phyloP scores from a whole-genome alignment of 2,797 vertebrate species.

The Syngnathus acus region DNA sequence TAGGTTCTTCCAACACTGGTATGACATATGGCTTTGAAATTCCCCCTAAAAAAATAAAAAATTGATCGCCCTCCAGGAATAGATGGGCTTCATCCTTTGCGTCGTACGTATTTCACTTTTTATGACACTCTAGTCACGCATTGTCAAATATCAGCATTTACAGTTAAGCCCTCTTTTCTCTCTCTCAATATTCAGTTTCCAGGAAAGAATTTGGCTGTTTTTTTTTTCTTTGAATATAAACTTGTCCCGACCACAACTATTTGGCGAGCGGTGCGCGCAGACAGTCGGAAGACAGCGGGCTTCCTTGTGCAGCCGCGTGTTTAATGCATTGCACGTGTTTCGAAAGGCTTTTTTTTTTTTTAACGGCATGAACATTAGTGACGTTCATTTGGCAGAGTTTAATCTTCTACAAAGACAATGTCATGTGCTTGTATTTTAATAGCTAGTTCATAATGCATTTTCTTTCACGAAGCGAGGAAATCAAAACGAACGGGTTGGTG shows the following conservation, averaged over 20 bases:
- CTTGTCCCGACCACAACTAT: conserved; percentile 60
- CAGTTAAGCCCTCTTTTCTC: conserved; percentile 17
- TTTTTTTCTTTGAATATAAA: conserved; percentile 44
- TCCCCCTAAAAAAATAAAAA: not conserved
- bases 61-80: not conserved
- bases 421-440: not conserved
- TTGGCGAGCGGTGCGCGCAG: conserved; percentile 47
- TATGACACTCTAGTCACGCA: not conserved
- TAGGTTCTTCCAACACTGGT: too few species aligned
- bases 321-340: conserved; percentile 18
- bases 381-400: not conserved
- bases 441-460: not conserved
- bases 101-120: conserved; percentile 5
- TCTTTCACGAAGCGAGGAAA: not conserved
- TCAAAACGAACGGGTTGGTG: not conserved
- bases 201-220: conserved; percentile 44
- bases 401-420: not conserved
- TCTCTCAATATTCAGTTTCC: not conserved
- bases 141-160: conserved; percentile 30
- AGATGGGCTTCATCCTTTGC: not conserved
- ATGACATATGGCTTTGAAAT: too few species aligned
- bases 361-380: not conserved
- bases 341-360: not conserved
- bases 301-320: conserved; percentile 30
- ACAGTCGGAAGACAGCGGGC: conserved; percentile 33